phyloP scores from a whole-genome alignment of 2,888 invertebrate genomes.

The Cheilosia grossa region DNA sequence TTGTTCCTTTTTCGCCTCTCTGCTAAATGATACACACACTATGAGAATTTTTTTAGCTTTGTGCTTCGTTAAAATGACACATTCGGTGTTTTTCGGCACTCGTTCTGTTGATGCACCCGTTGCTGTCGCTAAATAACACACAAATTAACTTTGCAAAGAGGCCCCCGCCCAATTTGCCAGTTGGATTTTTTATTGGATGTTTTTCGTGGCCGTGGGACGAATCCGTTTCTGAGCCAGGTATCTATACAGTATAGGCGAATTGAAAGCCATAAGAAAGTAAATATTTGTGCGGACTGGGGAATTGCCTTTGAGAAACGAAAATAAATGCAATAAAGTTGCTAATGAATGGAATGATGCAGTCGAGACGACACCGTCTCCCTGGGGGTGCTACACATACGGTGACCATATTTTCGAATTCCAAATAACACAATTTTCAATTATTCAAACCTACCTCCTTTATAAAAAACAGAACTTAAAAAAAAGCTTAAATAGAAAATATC shows the following conservation, averaged over 20 bases:
- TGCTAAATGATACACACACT: not conserved
- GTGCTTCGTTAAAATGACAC: slow-evolving; percentile 30
- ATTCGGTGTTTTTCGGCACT: slow-evolving; percentile 13
- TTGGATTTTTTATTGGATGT: not conserved
- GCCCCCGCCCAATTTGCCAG: slow-evolving; percentile 6
- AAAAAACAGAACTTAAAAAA: too few relatives aligned
- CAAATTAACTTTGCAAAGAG: slow-evolving; percentile 14
- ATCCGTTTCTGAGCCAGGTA: slow-evolving; percentile 1
- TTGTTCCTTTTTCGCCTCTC: not conserved
- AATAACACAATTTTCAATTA: too few relatives aligned
- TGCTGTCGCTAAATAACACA: not conserved
- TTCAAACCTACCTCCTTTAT: too few relatives aligned
- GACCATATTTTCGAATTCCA: too few relatives aligned
- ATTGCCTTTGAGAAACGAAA: slow-evolving; percentile 3
- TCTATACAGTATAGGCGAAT: not conserved
- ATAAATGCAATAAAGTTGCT: slow-evolving; percentile 31
- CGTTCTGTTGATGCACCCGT: not conserved
- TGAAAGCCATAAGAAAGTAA: not conserved
- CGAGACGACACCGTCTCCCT: not conserved
- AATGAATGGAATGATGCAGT: slow-evolving; percentile 1
- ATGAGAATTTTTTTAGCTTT: slow-evolving; percentile 42
- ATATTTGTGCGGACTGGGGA: not conserved
- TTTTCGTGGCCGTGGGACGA: not conserved
- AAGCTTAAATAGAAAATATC: too few relatives aligned
- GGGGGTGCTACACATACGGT: not conserved